A percentile compares a stretch with the other conserved stretches of the same genome.
Conservation (phyloP, 2,888 invertebrate genomes). For the Bursaphelenchus okinawaensis region DNA sequence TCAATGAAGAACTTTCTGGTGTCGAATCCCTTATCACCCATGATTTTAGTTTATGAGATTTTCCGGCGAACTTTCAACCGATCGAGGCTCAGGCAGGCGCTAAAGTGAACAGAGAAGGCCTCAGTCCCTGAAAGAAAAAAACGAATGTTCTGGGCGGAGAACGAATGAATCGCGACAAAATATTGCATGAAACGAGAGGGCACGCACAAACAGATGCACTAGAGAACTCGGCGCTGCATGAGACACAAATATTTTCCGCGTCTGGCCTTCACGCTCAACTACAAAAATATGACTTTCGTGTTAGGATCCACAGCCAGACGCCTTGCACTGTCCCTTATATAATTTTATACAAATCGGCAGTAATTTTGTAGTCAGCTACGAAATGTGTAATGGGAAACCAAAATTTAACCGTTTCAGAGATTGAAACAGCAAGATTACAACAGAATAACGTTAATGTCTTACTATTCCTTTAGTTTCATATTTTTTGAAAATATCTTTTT, state of each 20-base stretch:
- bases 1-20: slow-evolving; percentile 51
- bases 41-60: slow-evolving; percentile 3
- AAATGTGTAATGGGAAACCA: too few relatives aligned
- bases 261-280: neutral
- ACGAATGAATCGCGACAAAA: neutral
- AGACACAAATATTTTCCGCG: neutral
- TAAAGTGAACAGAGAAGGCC: neutral
- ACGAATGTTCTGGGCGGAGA: neutral
- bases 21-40: slow-evolving; percentile 39
- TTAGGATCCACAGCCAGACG: too few relatives aligned
- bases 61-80: neutral
- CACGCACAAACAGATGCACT: neutral
- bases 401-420: too few relatives aligned
- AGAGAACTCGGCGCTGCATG: neutral
- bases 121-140: neutral
- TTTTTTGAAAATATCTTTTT: too few relatives aligned
- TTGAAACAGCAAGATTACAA: too few relatives aligned
- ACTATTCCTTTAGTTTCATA: too few relatives aligned
- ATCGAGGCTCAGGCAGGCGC: neutral
- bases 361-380: too few relatives aligned
- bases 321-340: too few relatives aligned
- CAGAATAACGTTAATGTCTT: too few relatives aligned
- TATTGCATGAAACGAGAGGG: neutral
- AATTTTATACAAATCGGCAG: too few relatives aligned
- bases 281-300: neutral